Base-by-base conservation (phyloP, 2,113 vertebrate species). In the Pimephales promelas region DNA sequence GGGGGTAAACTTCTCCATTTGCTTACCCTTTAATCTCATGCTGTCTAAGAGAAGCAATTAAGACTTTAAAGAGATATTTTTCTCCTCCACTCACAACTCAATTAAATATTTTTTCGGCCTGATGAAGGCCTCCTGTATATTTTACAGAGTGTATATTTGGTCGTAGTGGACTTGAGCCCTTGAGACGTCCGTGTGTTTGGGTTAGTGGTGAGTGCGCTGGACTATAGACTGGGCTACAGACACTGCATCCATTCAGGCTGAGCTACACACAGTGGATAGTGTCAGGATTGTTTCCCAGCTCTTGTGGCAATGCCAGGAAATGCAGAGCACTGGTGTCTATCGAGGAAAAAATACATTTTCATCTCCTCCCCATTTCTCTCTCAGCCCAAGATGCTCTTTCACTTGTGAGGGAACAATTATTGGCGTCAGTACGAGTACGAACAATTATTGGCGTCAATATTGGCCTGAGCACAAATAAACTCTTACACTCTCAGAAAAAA, bases 41-140 rank as follows among this genome's bases (percentile, higher is more conserved):
- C 68, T 45, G 68, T 71, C 22, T 45, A 45, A 40, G 40, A 71
- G 11, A 71, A 71, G 45, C 68, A 45, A 71, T 24, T 71, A 16
- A 71, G 40, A 45, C 40, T 45, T 45, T 71, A 24, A 71, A 71
- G 68, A 45, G 40, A n/a, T 14, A 83, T 87, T 83, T 81, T 73
- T 87, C 70, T 83, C 84, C 31, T 62, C 73, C 86, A 83, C 26
- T 87, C 89, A 89, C 81, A 85, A 85, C 91, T 89, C 85, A 79
- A 89, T 91, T 87, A 92, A 93, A 93, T 92, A 93, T 93, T 93
- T 93, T 92, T 90, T 90, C 88, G 91, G 87, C 90, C 87, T 75
- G 86, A 1, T 81, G 9, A 66, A 34, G 74, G 61, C 73, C 84
- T 90, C 84, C 89, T 91, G 92, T 90, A 91, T 83, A 89, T 92